Conservation (phyloP, 2,888 invertebrate genomes). For the Didymodactylos carnosus region DNA sequence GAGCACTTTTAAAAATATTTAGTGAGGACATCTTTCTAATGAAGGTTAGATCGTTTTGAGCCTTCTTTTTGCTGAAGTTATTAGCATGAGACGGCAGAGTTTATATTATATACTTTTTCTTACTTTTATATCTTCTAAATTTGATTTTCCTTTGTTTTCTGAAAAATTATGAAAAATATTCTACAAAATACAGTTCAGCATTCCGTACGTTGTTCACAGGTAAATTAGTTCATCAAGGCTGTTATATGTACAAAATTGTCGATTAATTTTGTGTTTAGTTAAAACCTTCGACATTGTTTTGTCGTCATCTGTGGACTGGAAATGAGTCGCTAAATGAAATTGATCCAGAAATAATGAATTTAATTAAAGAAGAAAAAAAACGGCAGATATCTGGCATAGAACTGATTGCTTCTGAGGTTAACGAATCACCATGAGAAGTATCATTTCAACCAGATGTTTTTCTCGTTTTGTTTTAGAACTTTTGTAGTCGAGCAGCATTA, state of each 20-base stretch:
- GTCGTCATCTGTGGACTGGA: not conserved
- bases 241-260: not conserved
- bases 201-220: not conserved
- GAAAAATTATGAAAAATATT: not conserved
- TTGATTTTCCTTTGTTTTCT: not conserved
- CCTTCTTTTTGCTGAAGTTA: too few relatives aligned
- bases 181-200: too few relatives aligned
- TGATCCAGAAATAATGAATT: slow-evolving; percentile 35
- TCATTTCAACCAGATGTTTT: too few relatives aligned
- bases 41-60: too few relatives aligned
- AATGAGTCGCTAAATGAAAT: slow-evolving; percentile 22
- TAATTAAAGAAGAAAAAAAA: slow-evolving; percentile 35
- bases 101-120: not conserved
- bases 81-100: too few relatives aligned
- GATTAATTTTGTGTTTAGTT: not conserved
- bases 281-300: not conserved
- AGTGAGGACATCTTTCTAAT: too few relatives aligned
- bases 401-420: slow-evolving; percentile 25
- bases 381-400: slow-evolving; percentile 26
- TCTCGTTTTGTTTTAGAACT: too few relatives aligned
- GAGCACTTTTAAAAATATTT: too few relatives aligned
- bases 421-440: too few relatives aligned
- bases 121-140: not conserved
- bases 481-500: slow-evolving; percentile 68
- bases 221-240: not conserved